Percentiles rank a stretch among this genome's conserved stretches.
Conservation (phyloP, 2,888 invertebrate genomes). For the Cenopis cana region DNA sequence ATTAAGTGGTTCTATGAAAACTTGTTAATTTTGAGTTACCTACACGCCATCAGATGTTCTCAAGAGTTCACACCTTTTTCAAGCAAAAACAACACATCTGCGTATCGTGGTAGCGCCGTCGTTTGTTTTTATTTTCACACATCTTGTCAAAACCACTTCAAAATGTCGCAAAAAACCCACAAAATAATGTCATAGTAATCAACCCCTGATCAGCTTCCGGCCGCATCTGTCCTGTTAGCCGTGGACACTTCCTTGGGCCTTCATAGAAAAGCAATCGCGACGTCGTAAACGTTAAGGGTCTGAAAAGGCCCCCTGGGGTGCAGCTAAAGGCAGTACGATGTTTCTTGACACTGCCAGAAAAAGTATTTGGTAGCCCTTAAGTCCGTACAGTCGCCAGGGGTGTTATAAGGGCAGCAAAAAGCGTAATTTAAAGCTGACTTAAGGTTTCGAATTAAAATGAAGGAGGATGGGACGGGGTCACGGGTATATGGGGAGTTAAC, state of each 20-base stretch:
- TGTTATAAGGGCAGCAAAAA: constrained; percentile 81
- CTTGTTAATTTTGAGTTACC: neutral
- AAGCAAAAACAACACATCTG: constrained; percentile 7
- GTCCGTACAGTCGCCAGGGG: constrained; percentile 76
- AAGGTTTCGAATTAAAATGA: constrained; percentile 84
- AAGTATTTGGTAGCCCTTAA: constrained; percentile 78
- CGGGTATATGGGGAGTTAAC: constrained; percentile 26
- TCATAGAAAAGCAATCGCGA: constrained; percentile 87
- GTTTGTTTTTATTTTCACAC: constrained; percentile 35
- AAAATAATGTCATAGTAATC: constrained; percentile 54
- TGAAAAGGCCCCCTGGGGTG: constrained; percentile 85
- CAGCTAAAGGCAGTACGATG: constrained; percentile 80
- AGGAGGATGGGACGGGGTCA: constrained; percentile 54
- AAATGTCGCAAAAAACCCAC: constrained; percentile 18
- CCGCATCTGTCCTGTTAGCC: constrained; percentile 68
- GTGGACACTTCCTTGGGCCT: constrained; percentile 71
- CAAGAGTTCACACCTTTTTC: constrained; percentile 32
- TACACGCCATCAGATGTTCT: neutral
- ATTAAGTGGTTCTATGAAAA: constrained; percentile 50
- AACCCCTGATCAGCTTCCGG: constrained; percentile 67
- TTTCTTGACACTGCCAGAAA: constrained; percentile 81
- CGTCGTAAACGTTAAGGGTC: constrained; percentile 87
- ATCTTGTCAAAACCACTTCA: constrained; percentile 38
- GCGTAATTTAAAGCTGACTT: constrained; percentile 84
- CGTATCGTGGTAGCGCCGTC: constrained; percentile 9